phyloP scores from a whole-genome alignment of 2,797 vertebrate species.

The Sebastolobus alascanus region DNA sequence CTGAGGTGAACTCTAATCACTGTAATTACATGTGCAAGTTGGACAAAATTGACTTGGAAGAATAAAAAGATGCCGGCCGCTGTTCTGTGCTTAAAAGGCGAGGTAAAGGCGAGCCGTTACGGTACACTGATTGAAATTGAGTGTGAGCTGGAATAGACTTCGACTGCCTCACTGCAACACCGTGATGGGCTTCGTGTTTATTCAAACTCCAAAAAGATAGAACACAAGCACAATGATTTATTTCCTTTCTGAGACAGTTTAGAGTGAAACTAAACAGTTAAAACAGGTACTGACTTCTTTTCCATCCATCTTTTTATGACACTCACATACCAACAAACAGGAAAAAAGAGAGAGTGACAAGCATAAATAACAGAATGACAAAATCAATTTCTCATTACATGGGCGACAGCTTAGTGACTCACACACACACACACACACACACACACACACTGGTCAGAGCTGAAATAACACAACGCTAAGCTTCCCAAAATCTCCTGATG shows the following conservation, averaged over 20 bases:
- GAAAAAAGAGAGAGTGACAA: background rate
- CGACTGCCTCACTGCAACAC: background rate
- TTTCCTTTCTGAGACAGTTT: background rate
- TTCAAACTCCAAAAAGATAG: background rate
- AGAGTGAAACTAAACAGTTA: background rate
- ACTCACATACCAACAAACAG: background rate
- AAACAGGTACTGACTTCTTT: background rate
- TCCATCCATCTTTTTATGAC: background rate
- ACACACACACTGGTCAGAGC: slow-evolving; percentile 10
- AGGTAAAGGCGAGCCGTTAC: background rate
- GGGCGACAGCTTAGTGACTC: slow-evolving; percentile 1
- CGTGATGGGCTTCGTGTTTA: background rate
- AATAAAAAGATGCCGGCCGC: background rate
- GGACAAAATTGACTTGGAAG: background rate
- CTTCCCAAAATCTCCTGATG: slow-evolving; percentile 39
- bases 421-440: background rate
- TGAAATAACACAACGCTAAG: slow-evolving; percentile 31
- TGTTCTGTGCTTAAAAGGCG: background rate
- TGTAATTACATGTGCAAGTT: background rate
- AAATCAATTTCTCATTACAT: slow-evolving; percentile 42
- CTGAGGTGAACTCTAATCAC: background rate
- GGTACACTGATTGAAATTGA: background rate
- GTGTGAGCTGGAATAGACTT: background rate
- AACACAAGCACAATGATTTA: background rate
- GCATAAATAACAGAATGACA: slow-evolving; percentile 15